Percentiles rank a stretch among this genome's conserved stretches.
phyloP scores from a whole-genome alignment of 1,140 invertebrate species.

The Aradophagus sp. region DNA sequence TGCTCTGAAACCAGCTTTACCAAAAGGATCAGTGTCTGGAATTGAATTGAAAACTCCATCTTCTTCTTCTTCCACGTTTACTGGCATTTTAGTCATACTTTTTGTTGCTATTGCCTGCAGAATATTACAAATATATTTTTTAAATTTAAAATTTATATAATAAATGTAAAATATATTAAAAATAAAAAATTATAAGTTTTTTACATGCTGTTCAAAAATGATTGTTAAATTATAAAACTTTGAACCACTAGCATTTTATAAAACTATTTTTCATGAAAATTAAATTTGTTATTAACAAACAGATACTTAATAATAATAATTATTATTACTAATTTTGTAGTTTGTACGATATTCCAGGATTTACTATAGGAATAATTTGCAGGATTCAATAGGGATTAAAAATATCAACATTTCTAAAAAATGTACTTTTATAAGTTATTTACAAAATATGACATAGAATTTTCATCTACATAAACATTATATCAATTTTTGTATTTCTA shows the following conservation, averaged over 20 bases:
- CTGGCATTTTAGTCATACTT: slow-evolving; percentile 46
- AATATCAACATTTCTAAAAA: slow-evolving; percentile 10
- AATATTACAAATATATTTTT: slow-evolving; percentile 64
- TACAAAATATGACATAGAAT: slow-evolving; percentile 56
- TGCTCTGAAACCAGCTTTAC: slow-evolving; percentile 36
- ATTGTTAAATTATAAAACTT: too few relatives aligned
- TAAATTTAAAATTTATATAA: slow-evolving; percentile 1
- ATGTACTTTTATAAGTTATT: slow-evolving; percentile 52
- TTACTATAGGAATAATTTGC: too few relatives aligned
- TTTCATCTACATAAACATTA: slow-evolving; percentile 46
- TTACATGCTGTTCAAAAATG: too few relatives aligned
- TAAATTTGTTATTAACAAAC: too few relatives aligned
- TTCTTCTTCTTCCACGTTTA: slow-evolving; percentile 45
- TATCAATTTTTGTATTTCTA: slow-evolving; percentile 31
- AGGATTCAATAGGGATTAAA: not conserved
- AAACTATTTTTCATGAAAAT: too few relatives aligned
- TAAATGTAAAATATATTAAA: too few relatives aligned
- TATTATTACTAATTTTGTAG: too few relatives aligned
- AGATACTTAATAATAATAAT: too few relatives aligned
- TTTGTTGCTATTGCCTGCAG: slow-evolving; percentile 58
- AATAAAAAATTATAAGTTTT: too few relatives aligned
- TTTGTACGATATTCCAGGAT: too few relatives aligned
- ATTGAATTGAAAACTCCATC: slow-evolving; percentile 38
- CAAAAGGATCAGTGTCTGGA: slow-evolving; percentile 50
- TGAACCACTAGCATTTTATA: too few relatives aligned